Percentiles rank a stretch among this genome's conserved stretches.
Evolutionary conservation across 92 coral and sea anemone genomes (phyloP).

Genomic region (Heteractis magnifica): DNA sequence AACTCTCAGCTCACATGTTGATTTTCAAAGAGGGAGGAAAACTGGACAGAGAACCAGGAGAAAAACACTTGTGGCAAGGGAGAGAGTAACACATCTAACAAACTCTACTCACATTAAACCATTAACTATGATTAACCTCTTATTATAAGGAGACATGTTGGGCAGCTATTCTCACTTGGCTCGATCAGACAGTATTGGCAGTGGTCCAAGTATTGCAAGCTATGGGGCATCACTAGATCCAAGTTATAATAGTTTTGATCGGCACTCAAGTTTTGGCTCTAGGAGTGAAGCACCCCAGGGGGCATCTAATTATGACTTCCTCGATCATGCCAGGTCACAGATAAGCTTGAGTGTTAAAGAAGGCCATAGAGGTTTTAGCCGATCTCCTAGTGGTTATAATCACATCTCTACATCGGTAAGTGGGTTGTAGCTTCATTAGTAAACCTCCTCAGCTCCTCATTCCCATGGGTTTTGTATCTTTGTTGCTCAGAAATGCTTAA

Average conservation of each 20-base stretch:
- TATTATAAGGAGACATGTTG: constrained; percentile 15
- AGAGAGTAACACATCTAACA: too few species aligned
- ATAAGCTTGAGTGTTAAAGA: constrained; percentile 50
- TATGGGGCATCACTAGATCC: constrained; percentile 57
- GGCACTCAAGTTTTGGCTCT: constrained; percentile 85
- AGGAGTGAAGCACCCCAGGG: constrained; percentile 44
- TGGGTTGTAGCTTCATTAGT: background rate
- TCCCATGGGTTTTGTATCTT: too few species aligned
- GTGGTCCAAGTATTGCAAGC: constrained; percentile 72
- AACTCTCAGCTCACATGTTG: too few species aligned
- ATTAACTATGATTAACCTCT: too few species aligned
- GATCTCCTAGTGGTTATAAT: constrained; percentile 56
- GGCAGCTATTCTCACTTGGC: constrained; percentile 68
- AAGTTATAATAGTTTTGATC: constrained; percentile 64
- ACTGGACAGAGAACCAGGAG: too few species aligned
- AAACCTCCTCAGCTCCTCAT: too few species aligned
- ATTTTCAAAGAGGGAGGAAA: too few species aligned
- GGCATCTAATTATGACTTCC: constrained; percentile 51
- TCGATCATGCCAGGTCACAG: constrained; percentile 63
- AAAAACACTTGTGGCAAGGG: too few species aligned
- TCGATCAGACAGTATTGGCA: constrained; percentile 76
- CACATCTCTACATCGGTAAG: constrained; percentile 57
- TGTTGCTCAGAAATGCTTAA: too few species aligned
- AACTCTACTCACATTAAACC: too few species aligned
- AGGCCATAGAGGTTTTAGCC: constrained; percentile 54